Conservation (phyloP, 2,888 invertebrate species). For the Lordiphosa fenestrarum region DNA sequence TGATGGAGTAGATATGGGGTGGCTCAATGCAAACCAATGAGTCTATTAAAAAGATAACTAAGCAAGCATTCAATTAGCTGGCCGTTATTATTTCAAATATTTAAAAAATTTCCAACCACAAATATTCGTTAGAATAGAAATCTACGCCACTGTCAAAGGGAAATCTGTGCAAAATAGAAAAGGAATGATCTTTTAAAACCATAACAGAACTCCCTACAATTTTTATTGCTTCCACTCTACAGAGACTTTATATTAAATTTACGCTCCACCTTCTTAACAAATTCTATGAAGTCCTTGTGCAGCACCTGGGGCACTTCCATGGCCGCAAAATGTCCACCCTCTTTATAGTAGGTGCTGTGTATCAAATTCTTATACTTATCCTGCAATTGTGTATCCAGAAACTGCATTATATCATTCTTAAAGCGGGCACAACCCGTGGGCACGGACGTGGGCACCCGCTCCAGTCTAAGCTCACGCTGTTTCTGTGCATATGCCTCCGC, state of each 20-base stretch:
- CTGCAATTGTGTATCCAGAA: conserved; percentile 83
- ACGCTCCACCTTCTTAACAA: conserved; percentile 81
- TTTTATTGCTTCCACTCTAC: conserved; percentile 28
- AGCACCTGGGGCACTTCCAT: conserved; percentile 88
- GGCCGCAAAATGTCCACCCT: conserved; percentile 93
- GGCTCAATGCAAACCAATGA: too few species aligned
- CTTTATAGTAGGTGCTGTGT: conserved; percentile 84
- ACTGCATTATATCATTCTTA: conserved; percentile 85
- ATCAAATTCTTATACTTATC: conserved; percentile 85
- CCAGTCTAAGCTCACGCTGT: conserved; percentile 57
- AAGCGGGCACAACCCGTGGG: conserved; percentile 89
- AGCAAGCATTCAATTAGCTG: too few species aligned
- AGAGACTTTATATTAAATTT: conserved; percentile 55
- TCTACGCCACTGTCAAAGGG: too few species aligned
- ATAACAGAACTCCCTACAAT: neutral
- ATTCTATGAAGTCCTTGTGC: conserved; percentile 86
- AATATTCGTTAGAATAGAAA: too few species aligned
- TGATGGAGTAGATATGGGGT: too few species aligned
- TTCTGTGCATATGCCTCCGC: conserved; percentile 81
- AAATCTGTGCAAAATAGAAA: too few species aligned
- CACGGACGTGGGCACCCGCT: conserved; percentile 84
- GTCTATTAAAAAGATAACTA: too few species aligned
- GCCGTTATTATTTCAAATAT: too few species aligned
- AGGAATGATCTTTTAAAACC: too few species aligned
- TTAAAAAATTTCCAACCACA: too few species aligned